A percentile compares a stretch with the other conserved stretches of the same genome.
phyloP scores from a whole-genome alignment of 2,888 invertebrate species.

The Trachelus iudaicus region DNA sequence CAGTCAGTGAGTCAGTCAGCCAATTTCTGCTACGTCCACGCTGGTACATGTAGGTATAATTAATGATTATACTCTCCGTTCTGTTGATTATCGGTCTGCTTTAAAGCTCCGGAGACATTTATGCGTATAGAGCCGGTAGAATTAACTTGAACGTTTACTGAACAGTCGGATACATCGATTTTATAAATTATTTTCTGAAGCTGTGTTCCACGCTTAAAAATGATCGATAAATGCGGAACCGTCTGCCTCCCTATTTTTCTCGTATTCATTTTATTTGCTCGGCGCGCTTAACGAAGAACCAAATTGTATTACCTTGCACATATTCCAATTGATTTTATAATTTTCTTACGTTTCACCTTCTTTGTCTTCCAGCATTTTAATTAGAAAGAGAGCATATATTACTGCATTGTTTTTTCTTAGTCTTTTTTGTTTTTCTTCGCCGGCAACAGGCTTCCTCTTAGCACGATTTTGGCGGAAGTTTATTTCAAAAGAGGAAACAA shows the following conservation, averaged over 20 bases:
- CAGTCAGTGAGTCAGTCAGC: not conserved
- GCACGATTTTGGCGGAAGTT: too few relatives aligned
- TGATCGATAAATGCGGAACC: not conserved
- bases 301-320: not conserved
- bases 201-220: not conserved
- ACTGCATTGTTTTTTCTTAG: not conserved
- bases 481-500: not conserved
- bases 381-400: not conserved
- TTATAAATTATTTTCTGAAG: not conserved
- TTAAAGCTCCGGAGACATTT: not conserved
- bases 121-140: conserved; percentile 20
- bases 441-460: not conserved
- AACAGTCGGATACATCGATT: not conserved
- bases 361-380: not conserved
- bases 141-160: not conserved
- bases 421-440: not conserved
- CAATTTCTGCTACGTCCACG: conserved; percentile 23
- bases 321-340: not conserved
- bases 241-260: not conserved
- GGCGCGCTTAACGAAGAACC: not conserved
- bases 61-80: conserved; percentile 11
- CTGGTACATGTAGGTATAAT: conserved; percentile 14
- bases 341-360: not conserved
- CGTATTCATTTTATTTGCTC: not conserved
- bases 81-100: conserved; percentile 13